Evolutionary conservation across 1,140 invertebrate species (phyloP).

Genomic region (Apis dorsata): DNA sequence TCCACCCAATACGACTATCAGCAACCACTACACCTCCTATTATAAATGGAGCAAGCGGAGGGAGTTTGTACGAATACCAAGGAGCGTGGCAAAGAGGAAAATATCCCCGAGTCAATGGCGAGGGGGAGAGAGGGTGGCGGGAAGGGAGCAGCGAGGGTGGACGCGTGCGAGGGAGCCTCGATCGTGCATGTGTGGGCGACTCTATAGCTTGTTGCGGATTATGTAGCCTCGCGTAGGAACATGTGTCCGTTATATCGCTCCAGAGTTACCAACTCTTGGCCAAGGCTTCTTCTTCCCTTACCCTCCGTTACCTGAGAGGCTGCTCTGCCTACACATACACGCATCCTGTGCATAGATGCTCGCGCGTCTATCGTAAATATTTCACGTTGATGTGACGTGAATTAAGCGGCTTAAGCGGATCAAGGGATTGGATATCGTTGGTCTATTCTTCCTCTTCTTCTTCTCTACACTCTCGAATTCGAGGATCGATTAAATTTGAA

Average conservation of each 20-base stretch:
- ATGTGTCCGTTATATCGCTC: conserved; percentile 78
- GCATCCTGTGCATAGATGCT: conserved; percentile 37
- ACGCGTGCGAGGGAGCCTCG: neutral
- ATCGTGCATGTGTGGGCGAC: conserved; percentile 21
- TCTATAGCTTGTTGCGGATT: conserved; percentile 75
- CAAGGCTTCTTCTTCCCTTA: conserved; percentile 67
- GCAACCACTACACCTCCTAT: neutral
- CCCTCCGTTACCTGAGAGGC: conserved; percentile 38
- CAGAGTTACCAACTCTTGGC: conserved; percentile 75
- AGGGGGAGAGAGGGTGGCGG: neutral
- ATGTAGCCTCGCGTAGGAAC: conserved; percentile 76
- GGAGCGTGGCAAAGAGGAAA: conserved; percentile 1
- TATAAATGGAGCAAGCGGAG: conserved; percentile 14
- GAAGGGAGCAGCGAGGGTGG: neutral
- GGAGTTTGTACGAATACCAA: conserved; percentile 18
- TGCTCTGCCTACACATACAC: conserved; percentile 22
- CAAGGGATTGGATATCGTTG: conserved; percentile 65
- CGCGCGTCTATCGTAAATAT: conserved; percentile 74
- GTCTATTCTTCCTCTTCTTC: conserved; percentile 1
- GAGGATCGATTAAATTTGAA: conserved; percentile 8
- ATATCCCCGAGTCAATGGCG: neutral
- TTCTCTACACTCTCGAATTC: conserved; percentile 40
- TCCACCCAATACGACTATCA: neutral
- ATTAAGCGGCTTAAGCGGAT: conserved; percentile 79
- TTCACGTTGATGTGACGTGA: conserved; percentile 77